Evolutionary conservation across 2,888 invertebrate species (phyloP), one percentile per base, ranked within the genome.

Genomic region (Cephalotes varians): DNA sequence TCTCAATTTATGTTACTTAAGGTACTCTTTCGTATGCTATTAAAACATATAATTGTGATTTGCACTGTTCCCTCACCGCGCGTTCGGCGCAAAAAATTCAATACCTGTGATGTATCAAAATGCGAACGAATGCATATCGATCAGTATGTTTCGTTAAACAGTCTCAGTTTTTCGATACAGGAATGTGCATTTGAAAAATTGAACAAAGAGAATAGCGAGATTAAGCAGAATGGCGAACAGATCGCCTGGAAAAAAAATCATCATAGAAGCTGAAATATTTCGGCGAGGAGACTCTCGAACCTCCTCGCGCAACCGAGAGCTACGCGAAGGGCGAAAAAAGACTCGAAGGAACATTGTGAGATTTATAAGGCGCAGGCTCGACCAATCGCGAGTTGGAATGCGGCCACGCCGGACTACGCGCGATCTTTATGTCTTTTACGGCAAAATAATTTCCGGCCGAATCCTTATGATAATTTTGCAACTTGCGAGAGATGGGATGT

Each of bases 381-480:
- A 80, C 87, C 89, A 86, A 87, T 89, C 83, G 85, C 85, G 76
- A 60, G 73, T 84, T 87, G 89, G 89, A 89, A 89, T 88, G 89
- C 86, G 89, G 86, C 89, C 89, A 90, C 84, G 89, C 86, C 90
- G 82, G 85, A 76, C 79, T 85, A 84, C 90, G 85, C 83, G 85
- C 87, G 85, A 87, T 82, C 85, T 84, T 58, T 76, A 80, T 82
- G 87, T 87, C 87, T 89, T 86, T 89, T 89, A 86, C 73, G 85
- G 86, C 73, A 67, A 84, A 1, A 73, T 82, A 54, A 73, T 83
- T 83, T 69, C 69, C 83, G 77, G n/a, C 18, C 51, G 51, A 47
- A 81, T 51, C 60, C 28, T 62, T 74, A 34, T 7, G 64, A 74
- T 82, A 56, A 73, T 84, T 74, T 12, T 84, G 65, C 12, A 15